A percentile compares a stretch with the other conserved stretches of the same genome.
phyloP scores from a whole-genome alignment of 2,797 vertebrate genomes.

The Acanthopagrus latus region DNA sequence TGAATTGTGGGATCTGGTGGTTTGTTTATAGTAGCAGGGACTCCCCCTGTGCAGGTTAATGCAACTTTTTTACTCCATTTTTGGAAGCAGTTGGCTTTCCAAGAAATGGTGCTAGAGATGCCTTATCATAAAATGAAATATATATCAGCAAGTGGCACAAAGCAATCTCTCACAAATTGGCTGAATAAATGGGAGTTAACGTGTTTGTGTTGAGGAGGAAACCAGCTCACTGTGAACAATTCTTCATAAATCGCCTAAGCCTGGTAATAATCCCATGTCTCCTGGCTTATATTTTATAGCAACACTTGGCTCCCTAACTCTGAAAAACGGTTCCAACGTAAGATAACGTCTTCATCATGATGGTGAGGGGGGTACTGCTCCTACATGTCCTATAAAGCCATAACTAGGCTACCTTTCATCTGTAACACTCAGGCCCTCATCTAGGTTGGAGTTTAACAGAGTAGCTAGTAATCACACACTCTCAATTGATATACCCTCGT shows the following conservation, averaged over 20 bases:
- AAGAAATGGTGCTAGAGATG: conserved; percentile 28
- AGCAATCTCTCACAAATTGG: conserved; percentile 13
- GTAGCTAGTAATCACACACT: conserved; percentile 35
- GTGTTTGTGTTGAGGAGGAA: conserved; percentile 27
- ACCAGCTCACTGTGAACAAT: conserved; percentile 40
- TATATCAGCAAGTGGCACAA: conserved; percentile 16
- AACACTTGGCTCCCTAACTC: conserved; percentile 35
- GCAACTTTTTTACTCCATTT: conserved; percentile 8
- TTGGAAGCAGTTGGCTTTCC: conserved; percentile 6
- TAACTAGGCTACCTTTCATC: conserved; percentile 60
- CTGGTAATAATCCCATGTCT: conserved; percentile 53
- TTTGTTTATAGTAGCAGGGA: conserved; percentile 42
- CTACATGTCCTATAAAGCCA: conserved; percentile 75
- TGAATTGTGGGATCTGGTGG: conserved; percentile 16
- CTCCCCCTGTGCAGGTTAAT: conserved; percentile 18
- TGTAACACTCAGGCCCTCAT: conserved; percentile 69
- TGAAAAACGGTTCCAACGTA: conserved; percentile 59
- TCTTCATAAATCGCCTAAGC: conserved; percentile 20
- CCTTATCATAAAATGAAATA: conserved; percentile 16
- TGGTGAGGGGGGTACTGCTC: conserved; percentile 73
- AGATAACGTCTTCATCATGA: conserved; percentile 76
- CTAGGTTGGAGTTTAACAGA: conserved; percentile 74
- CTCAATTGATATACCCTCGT: background rate
- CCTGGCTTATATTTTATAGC: conserved; percentile 18
- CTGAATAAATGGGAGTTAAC: conserved; percentile 21